Evolutionary conservation across 2,113 vertebrate genomes (phyloP), one percentile per base, ranked within the genome.

Genomic region (Eleginops maclovinus): DNA sequence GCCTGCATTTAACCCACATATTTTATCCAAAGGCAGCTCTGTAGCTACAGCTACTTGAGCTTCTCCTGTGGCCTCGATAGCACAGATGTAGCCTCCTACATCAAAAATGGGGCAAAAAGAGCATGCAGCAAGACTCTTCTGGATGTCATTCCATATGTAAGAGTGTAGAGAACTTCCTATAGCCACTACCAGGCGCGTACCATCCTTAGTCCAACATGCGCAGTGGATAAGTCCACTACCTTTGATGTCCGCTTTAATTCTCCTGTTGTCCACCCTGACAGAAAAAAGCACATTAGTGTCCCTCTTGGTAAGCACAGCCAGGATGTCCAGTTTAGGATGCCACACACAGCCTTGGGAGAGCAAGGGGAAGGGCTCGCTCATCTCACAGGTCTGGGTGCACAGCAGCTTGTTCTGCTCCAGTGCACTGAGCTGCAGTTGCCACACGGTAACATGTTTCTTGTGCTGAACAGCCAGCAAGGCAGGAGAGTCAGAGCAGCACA

Each of bases 201-300:
- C 97, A 10, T 97, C 97, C 85, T 93, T 96, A 9, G 97, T 98
- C 98, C 98, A 99, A 47, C 97, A 99, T 0, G 97, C 97, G 4
- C 97, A 98, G 73, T 97, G 96, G 82, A 99, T 94, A 9, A 94
- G 90, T 12, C 95, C 96, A 0, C 94, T 94, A 50, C 93, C 91
- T 79, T 91, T 94, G 53, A 97, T 91, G 46, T 97, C 95, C 0
- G 93, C 96, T 79, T 96, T 98, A 28, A 96, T 90, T n/a, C 93
- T 94, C 2, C 94, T 75, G 54, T 94, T 95, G 84, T 96, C 95
- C 9, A 93, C 79, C 9, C 95, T 91, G 31, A 98, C 94, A 0
- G 96, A 90, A 9, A 96, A 95, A 72, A 98, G 79, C 62, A 98
- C 83, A 0, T 96, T 99, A 6, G 94, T 94, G 12, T 96, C 95